These are phyloP conservation scores for Oryzias sinensis DNA, from an alignment of 2,797 vertebrate species.

Conservation along the genomic window DNA sequence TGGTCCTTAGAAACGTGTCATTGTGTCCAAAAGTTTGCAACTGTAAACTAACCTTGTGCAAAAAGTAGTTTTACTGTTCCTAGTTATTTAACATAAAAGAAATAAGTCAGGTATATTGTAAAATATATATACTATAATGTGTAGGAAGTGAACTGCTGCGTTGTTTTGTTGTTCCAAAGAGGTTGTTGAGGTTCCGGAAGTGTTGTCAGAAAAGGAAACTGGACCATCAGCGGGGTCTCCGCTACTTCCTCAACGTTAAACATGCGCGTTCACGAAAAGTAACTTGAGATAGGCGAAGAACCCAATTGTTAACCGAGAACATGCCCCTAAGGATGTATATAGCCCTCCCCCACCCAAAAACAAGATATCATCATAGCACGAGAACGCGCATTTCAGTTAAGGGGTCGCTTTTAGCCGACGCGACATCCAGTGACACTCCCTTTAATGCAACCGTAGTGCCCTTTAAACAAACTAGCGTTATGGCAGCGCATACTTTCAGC, in stretches of 20 bases:
- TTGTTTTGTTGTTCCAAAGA: background rate
- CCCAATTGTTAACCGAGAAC: conserved; percentile 52
- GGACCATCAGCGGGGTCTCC: conserved; percentile 27
- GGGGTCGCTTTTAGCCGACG: conserved; percentile 61
- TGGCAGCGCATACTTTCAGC: conserved; percentile 23
- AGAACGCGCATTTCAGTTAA: conserved; percentile 62
- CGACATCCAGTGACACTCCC: conserved; percentile 67
- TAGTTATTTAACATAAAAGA: too few relatives aligned
- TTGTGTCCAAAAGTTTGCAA: too few relatives aligned
- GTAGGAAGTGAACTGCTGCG: background rate
- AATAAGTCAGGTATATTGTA: too few relatives aligned
- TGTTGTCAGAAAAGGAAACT: conserved; percentile 31
- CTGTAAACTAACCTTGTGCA: too few relatives aligned
- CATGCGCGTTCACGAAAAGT: conserved; percentile 45
- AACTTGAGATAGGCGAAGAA: conserved; percentile 35
- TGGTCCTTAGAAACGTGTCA: too few relatives aligned
- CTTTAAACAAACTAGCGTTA: conserved; percentile 69
- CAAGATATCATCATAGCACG: conserved; percentile 67
- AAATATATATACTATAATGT: too few relatives aligned
- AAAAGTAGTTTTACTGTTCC: too few relatives aligned
- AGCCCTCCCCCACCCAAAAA: conserved; percentile 64
- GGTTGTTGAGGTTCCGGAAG: conserved; percentile 1
- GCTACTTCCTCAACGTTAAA: conserved; percentile 62
- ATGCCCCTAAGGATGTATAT: conserved; percentile 24
- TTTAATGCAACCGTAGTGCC: conserved; percentile 71